phyloP scores from a whole-genome alignment of 2,797 vertebrate species.

The Echiichthys vipera region DNA sequence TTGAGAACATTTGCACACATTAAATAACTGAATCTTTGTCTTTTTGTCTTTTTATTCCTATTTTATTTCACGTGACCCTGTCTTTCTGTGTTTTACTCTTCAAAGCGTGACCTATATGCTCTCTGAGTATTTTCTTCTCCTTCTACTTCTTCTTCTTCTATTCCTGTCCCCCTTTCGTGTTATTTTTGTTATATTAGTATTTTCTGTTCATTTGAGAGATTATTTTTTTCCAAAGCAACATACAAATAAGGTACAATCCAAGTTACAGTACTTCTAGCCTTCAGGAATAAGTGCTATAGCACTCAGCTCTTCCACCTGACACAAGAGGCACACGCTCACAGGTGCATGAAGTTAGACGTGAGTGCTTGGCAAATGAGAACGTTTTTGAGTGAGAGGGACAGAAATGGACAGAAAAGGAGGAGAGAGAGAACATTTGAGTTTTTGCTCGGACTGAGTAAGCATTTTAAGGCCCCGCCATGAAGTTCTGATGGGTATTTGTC shows the following conservation, averaged over 20 bases:
- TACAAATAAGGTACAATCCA: background rate
- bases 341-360: background rate
- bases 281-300: background rate
- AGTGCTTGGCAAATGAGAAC: too few relatives aligned
- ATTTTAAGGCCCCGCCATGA: background rate
- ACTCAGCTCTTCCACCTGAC: background rate
- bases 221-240: background rate
- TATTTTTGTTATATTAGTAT: too few relatives aligned
- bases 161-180: background rate
- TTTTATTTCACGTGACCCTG: too few relatives aligned
- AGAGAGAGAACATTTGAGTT: background rate
- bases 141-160: too few relatives aligned
- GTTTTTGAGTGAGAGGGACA: too few relatives aligned
- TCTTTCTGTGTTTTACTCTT: background rate
- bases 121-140: background rate
- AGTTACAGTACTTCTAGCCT: background rate
- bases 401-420: too few relatives aligned
- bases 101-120: background rate
- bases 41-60: background rate
- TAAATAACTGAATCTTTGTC: too few relatives aligned
- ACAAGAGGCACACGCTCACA: background rate
- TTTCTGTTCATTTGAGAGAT: background rate
- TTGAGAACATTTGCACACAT: background rate
- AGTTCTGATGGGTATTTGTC: background rate
- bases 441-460: background rate